Evolutionary conservation across 2,113 vertebrate genomes (phyloP), one percentile per base, ranked within the genome.

Genomic region (Regulus satrapa): DNA sequence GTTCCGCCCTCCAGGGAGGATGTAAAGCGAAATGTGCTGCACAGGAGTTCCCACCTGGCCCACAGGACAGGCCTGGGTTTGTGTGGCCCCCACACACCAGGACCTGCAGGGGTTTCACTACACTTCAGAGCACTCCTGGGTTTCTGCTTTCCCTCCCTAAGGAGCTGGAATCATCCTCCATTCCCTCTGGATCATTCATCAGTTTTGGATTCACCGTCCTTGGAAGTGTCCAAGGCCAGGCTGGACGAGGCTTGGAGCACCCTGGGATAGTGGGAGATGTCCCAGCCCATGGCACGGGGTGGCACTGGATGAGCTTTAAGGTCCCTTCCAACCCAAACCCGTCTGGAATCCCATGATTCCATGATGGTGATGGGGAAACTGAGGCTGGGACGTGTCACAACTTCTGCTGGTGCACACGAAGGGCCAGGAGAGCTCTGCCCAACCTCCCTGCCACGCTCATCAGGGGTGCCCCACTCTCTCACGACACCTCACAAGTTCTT

Each of bases 1-100:
- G 0, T 49, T 81, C 85, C 3, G 25, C 18, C 1, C 32, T 48
- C 18, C 31, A 17, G 72, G 74, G 34, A n/a, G 45, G 76, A 13
- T 1, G 2, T 3, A 4, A 52, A 75, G 1, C 8, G 0, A 4
- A 56, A 21, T 0, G 28, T 0, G 2, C 41, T 38, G 79, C 51
- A 5, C 86, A 69, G 59, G 10, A 63, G 20, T 2, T 46, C 32
- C 13, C 18, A 0, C 21, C 63, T 21, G 58, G 51, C 51, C 46
- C 43, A 1, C 0, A 1, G 79, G 29, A 40, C 46, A 46, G n/a
- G 32, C 15, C 12, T 25, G 68, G 5, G 4, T 43, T 45, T 45
- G 41, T 1, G 5, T 4, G 59, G 28, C 8, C 10, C 5, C 11
- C 18, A 1, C 28, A 10, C 5, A 0, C 24, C 3, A 3, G 58